These are phyloP conservation scores for Odontomyia ornata DNA, from an alignment of 2,888 invertebrate genomes.

Conservation along the genomic window DNA sequence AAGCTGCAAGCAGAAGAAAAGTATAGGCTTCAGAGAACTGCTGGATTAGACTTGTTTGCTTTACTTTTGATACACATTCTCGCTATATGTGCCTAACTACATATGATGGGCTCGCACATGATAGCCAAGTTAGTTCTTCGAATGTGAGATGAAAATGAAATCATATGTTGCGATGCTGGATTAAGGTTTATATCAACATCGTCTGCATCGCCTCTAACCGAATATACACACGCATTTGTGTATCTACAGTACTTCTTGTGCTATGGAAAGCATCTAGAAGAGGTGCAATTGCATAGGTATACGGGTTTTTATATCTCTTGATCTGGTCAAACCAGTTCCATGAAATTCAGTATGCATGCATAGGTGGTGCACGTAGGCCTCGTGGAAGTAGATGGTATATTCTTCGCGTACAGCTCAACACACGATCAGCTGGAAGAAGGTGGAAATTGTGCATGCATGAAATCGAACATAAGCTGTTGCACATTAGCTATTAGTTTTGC, in stretches of 20 bases:
- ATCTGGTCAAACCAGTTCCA: slow-evolving; percentile 35
- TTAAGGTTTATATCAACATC: not conserved
- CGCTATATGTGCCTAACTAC: not conserved
- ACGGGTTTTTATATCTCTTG: slow-evolving; percentile 29
- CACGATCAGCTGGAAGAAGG: slow-evolving; percentile 26
- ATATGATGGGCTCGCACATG: not conserved
- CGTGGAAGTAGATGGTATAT: not conserved
- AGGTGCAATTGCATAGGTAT: slow-evolving; percentile 26
- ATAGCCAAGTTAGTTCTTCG: not conserved
- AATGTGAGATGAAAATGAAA: slow-evolving; percentile 34
- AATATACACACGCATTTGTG: not conserved
- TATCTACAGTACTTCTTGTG: not conserved
- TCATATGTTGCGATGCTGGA: slow-evolving; percentile 35
- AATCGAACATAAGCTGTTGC: not conserved
- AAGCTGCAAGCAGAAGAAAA: slow-evolving; percentile 10
- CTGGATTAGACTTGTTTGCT: not conserved
- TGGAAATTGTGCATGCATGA: not conserved
- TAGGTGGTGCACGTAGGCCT: slow-evolving; percentile 27
- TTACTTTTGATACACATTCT: slow-evolving; percentile 13
- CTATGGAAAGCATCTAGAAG: not conserved
- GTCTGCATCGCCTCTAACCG: not conserved
- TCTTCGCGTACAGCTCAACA: no score
- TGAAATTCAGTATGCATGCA: not conserved
- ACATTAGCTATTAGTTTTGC: slow-evolving; percentile 10
- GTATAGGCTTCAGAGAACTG: slow-evolving; percentile 19